phyloP scores from a whole-genome alignment of 1,140 invertebrate genomes.

The Dendroctonus ponderosae region DNA sequence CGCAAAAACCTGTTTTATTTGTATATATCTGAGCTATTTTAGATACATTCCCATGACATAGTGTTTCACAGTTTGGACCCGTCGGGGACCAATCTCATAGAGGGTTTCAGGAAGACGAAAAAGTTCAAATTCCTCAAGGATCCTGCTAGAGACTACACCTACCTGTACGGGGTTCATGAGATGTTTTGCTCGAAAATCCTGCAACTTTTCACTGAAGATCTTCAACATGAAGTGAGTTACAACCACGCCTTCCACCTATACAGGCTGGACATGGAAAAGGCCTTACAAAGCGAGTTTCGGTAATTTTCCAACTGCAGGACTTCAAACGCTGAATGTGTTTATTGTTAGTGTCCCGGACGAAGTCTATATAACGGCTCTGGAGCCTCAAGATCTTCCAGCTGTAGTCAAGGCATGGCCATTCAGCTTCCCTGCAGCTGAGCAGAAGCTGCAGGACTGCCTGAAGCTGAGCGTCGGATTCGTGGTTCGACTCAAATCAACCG shows the following conservation, averaged over 20 bases:
- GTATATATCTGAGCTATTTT: too few species aligned
- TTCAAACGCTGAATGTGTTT: background rate
- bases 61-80: slow-evolving; percentile 16
- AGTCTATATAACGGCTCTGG: slow-evolving; percentile 7
- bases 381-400: background rate
- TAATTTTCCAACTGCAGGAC: background rate
- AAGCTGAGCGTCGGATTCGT: slow-evolving; percentile 8
- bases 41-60: slow-evolving; percentile 6
- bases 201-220: background rate
- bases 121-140: slow-evolving; percentile 5
- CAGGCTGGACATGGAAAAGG: slow-evolving; percentile 2
- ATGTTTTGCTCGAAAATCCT: slow-evolving; percentile 3
- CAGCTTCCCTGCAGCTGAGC: slow-evolving; percentile 7
- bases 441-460: slow-evolving; percentile 3
- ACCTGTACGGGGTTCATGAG: slow-evolving; percentile 9
- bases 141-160: slow-evolving; percentile 7
- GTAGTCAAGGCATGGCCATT: background rate
- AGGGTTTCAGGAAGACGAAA: slow-evolving; percentile 1
- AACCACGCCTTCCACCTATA: background rate
- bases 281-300: background rate
- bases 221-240: background rate
- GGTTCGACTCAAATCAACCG: slow-evolving; percentile 2
- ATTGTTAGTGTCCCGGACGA: background rate
- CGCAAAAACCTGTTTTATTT: too few species aligned
- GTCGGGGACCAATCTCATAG: slow-evolving; percentile 5